Base-by-base conservation (phyloP, 2,113 vertebrate species). In the Thomomys bottae region DNA sequence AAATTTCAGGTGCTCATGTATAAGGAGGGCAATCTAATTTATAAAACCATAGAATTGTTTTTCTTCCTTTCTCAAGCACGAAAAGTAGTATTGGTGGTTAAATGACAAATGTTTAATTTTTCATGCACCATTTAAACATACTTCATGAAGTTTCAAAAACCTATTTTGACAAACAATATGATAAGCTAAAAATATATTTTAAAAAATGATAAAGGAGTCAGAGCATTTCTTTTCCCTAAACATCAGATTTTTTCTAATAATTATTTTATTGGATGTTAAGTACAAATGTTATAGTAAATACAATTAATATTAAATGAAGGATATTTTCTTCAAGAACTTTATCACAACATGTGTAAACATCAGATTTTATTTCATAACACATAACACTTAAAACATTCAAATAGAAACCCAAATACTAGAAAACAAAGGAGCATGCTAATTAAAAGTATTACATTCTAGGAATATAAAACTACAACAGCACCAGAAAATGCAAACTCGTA, bases 281-380 rank as follows among this genome's bases (percentile, higher is more conserved):
- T 75, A 87, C 89, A 92, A 14, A 30, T 92, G 32, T 80, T 57
- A 67, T 82, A 66, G 78, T 87, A 88, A 85, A 34, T 82, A 21
- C 18, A 84, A 81, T 84, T 88, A 84, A 85, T 90, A 85, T 32
- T 83, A 79, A 92, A 81, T 92, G 79, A 90, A 54, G 17, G 42
- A 64, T 61, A 6, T 45, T 81, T 2, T 32, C 40, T 71, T 90
- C 81, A 77, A 92, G 40, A 84, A 7, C n/a, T 8, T 84, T 73
- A 36, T 30, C n/a, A 87, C 8, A 59, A 87, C 5, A 3, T 88
- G 59, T 70, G 12, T 54, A 15, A n/a, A n/a, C n/a, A n/a, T 28
- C 49, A 87, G 21, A 40, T 70, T 83, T 75, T 71, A 32, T 67
- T 45, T 73, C 45, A 54, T 54, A 54, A 6, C 11, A 45, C 45